These are phyloP conservation scores for Drosophila watanabei DNA, from an alignment of 1,140 invertebrate species.

Conservation along the genomic window DNA sequence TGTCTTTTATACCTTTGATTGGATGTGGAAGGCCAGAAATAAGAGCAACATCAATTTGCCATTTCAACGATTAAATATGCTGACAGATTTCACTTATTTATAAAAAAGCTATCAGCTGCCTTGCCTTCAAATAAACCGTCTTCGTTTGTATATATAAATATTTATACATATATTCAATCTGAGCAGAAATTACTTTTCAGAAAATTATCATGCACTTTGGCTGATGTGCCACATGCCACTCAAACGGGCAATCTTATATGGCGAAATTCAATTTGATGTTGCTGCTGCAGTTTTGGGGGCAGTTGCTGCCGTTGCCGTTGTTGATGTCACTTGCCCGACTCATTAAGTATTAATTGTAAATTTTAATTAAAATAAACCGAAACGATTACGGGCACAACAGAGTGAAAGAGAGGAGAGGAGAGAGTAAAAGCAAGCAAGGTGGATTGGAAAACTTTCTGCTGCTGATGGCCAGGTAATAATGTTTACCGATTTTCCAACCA, in stretches of 20 bases:
- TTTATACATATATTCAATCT: conserved; percentile 47
- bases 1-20: conserved; percentile 14
- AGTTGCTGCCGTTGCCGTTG: conserved; percentile 40
- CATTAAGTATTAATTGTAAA: conserved; percentile 85
- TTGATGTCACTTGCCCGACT: conserved; percentile 66
- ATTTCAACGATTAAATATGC: conserved; percentile 59
- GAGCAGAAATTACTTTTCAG: conserved; percentile 63
- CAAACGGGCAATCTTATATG: conserved; percentile 38
- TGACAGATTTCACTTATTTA: conserved; percentile 46
- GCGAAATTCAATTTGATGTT: conserved; percentile 74
- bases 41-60: conserved; percentile 28
- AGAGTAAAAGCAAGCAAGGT: not conserved
- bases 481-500: conserved; percentile 57
- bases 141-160: not conserved
- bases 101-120: conserved; percentile 15
- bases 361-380: conserved; percentile 84
- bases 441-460: conserved; percentile 31
- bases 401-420: not conserved
- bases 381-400: conserved; percentile 56
- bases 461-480: conserved; percentile 72
- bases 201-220: conserved; percentile 57
- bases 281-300: conserved; percentile 14
- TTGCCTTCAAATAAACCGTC: too few species aligned
- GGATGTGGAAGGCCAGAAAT: conserved; percentile 5
- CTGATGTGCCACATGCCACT: conserved; percentile 27